A percentile compares a stretch with the other conserved stretches of the same genome.
These are phyloP conservation scores for Notoglanidium macrostoma DNA, from an alignment of 2,797 vertebrate genomes.

Conservation along the genomic window DNA sequence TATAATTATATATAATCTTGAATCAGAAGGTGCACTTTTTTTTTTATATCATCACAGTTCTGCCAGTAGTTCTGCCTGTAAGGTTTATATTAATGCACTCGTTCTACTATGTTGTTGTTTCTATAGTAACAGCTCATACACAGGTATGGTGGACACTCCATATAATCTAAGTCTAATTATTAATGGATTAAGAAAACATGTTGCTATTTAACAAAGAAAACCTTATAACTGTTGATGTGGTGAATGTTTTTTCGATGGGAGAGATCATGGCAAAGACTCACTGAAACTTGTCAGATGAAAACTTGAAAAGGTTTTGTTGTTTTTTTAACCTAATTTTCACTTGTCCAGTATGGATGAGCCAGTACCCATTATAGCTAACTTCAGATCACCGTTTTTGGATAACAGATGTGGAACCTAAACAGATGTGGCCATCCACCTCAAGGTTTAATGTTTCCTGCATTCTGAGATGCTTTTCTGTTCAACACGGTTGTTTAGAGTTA, in stretches of 20 bases:
- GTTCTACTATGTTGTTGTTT: slow-evolving; percentile 8
- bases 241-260: background rate
- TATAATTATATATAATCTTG: background rate
- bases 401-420: no score
- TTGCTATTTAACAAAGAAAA: background rate
- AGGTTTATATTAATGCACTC: background rate
- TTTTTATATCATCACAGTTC: background rate
- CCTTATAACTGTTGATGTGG: background rate
- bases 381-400: no score
- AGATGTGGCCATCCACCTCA: background rate
- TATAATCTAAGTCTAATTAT: background rate
- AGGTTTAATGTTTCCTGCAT: background rate
- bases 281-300: no score
- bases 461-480: background rate
- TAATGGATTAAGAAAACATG: background rate
- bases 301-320: no score
- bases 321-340: no score
- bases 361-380: no score
- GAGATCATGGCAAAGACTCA: background rate
- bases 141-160: background rate
- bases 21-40: background rate
- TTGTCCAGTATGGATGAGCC: no score
- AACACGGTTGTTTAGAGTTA: background rate
- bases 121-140: background rate
- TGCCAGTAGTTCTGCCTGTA: background rate